phyloP scores from a whole-genome alignment of 2,113 vertebrate genomes.

The Phalacrocorax carbo region DNA sequence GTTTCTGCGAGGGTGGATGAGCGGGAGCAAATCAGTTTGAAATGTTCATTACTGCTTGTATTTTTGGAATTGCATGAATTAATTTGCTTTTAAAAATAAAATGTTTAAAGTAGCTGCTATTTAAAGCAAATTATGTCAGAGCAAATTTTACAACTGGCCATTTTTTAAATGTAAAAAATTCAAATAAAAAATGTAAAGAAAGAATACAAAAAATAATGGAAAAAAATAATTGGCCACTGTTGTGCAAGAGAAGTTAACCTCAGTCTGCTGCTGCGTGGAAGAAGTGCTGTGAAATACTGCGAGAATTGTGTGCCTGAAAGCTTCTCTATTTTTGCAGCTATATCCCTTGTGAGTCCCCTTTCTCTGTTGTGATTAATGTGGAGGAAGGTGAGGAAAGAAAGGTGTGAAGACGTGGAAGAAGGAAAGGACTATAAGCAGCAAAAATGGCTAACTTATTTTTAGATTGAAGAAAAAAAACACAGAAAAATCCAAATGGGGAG shows the following conservation, averaged over 20 bases:
- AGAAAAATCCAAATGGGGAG: neutral
- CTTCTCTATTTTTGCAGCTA: neutral
- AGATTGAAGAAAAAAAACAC: neutral
- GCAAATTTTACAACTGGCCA: neutral
- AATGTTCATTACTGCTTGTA: neutral
- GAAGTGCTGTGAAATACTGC: neutral
- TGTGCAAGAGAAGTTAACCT: neutral
- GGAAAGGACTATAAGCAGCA: neutral
- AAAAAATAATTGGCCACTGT: neutral
- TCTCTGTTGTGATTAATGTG: neutral
- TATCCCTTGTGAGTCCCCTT: neutral
- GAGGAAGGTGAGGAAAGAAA: neutral
- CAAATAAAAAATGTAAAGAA: neutral
- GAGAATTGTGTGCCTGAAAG: neutral
- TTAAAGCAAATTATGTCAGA: neutral
- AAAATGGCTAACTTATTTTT: neutral
- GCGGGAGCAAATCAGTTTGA: neutral
- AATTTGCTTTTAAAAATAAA: neutral
- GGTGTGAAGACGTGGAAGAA: neutral
- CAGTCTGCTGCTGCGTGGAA: neutral
- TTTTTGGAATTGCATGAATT: neutral
- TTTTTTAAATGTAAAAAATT: neutral
- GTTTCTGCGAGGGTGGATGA: neutral
- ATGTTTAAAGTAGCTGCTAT: neutral
- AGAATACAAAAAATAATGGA: neutral